Evolutionary conservation across 37 sponge, comb jelly and placozoan genomes (phyloP).

Genomic region (Agelas oroides): DNA sequence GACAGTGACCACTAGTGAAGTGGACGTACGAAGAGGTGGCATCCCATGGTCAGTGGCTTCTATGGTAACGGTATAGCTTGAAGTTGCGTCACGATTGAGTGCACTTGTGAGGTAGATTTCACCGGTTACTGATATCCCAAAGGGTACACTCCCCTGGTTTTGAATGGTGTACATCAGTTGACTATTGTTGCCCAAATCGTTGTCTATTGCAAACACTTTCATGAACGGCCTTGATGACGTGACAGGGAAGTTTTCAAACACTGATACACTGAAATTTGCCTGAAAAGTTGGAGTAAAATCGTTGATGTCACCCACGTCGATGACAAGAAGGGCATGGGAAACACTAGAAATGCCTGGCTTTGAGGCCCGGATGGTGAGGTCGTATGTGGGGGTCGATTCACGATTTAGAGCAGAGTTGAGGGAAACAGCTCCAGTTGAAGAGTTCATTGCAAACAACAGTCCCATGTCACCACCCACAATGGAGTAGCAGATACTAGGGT

Average conservation of each 20-base stretch:
- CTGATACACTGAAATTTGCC: slow-evolving; percentile 10
- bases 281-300: slow-evolving; percentile 64
- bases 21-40: background rate
- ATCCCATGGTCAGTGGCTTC: slow-evolving; percentile 32
- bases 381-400: slow-evolving; percentile 16
- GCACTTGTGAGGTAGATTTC: slow-evolving; percentile 31
- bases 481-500: slow-evolving; percentile 41
- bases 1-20: slow-evolving; percentile 15
- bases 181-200: slow-evolving; percentile 38
- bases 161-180: slow-evolving; percentile 25
- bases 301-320: slow-evolving; percentile 64
- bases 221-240: slow-evolving; percentile 10
- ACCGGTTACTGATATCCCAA: slow-evolving; percentile 61
- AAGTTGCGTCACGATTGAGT: slow-evolving; percentile 28
- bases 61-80: slow-evolving; percentile 18
- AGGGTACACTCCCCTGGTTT: slow-evolving; percentile 15
- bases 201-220: slow-evolving; percentile 60
- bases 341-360: background rate
- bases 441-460: slow-evolving; percentile 46
- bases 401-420: slow-evolving; percentile 14
- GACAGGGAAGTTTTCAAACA: slow-evolving; percentile 34
- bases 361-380: slow-evolving; percentile 42
- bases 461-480: slow-evolving; percentile 24
- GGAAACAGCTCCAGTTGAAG: slow-evolving; percentile 51
- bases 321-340: slow-evolving; percentile 40